Conservation (phyloP, 2,113 vertebrate species). For the Vireo altiloquus region DNA sequence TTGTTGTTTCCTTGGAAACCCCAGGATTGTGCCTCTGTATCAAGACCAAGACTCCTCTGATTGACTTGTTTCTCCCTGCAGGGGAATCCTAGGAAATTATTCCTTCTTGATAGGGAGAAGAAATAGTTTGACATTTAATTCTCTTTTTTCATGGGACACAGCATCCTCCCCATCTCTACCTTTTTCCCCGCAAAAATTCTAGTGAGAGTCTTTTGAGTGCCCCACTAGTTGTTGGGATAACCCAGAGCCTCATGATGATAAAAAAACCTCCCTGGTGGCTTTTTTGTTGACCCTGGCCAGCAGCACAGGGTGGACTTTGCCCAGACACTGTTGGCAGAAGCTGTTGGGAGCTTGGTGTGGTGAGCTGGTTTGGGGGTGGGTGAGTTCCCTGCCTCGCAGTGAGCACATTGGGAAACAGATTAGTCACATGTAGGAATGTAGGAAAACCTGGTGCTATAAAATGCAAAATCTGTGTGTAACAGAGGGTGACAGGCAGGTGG, state of each 20-base stretch:
- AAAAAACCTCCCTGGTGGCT: neutral
- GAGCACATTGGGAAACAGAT: neutral
- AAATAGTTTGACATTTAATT: neutral
- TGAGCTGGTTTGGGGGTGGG: neutral
- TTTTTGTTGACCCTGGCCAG: neutral
- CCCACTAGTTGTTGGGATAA: neutral
- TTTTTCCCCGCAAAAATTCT: fast-evolving
- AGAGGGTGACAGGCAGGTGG: neutral
- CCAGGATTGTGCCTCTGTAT: neutral
- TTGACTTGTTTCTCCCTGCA: neutral
- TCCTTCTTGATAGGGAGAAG: neutral
- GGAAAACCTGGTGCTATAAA: neutral
- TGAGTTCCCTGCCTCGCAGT: neutral
- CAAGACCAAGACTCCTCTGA: neutral
- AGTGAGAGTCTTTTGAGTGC: neutral
- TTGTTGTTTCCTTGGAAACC: conserved; percentile 5
- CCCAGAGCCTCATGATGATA: neutral
- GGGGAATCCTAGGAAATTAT: neutral
- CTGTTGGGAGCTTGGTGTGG: neutral
- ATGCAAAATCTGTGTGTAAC: neutral
- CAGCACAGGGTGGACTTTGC: neutral
- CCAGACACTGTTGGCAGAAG: neutral
- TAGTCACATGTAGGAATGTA: neutral
- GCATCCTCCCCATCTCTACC: fast-evolving
- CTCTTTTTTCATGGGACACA: neutral